A percentile compares a stretch with the other conserved stretches of the same genome.
These are phyloP conservation scores for Archocentrus centrarchus DNA, from an alignment of 2,113 vertebrate genomes.

Conservation along the genomic window DNA sequence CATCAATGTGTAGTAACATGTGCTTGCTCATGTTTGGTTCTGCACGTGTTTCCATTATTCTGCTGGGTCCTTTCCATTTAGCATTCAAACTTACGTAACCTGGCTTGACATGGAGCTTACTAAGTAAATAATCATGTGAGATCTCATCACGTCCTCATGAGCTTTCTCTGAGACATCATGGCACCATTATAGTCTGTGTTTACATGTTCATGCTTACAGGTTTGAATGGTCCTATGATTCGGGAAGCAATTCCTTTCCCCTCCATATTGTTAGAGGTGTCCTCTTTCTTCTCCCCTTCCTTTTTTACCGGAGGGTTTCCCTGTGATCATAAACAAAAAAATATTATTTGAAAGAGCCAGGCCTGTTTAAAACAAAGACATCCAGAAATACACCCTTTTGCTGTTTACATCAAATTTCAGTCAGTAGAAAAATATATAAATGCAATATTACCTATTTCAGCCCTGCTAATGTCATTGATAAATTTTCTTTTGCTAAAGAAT, in stretches of 20 bases:
- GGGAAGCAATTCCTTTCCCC: slow-evolving; percentile 93
- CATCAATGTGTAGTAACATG: neutral
- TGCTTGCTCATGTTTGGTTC: too few relatives aligned
- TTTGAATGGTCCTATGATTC: slow-evolving; percentile 94
- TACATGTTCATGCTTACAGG: slow-evolving; percentile 82
- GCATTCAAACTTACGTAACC: neutral
- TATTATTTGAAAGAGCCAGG: neutral
- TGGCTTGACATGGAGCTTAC: neutral
- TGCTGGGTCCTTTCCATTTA: neutral
- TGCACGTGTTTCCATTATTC: too few relatives aligned
- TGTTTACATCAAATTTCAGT: neutral
- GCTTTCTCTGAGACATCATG: neutral
- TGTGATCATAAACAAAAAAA: slow-evolving; percentile 59
- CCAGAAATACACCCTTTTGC: neutral
- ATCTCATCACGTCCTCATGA: neutral
- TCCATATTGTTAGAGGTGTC: slow-evolving; percentile 78
- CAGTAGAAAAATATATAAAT: neutral
- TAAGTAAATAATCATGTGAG: slow-evolving; percentile 14
- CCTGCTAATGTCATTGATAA: too few relatives aligned
- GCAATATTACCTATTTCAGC: too few relatives aligned
- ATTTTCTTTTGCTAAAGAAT: too few relatives aligned
- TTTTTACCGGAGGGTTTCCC: slow-evolving; percentile 89
- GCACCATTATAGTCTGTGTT: neutral
- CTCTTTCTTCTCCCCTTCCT: slow-evolving; percentile 89
- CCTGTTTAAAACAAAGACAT: neutral